Conservation (phyloP, 2,797 vertebrate species). For the Galagoides demidoff region DNA sequence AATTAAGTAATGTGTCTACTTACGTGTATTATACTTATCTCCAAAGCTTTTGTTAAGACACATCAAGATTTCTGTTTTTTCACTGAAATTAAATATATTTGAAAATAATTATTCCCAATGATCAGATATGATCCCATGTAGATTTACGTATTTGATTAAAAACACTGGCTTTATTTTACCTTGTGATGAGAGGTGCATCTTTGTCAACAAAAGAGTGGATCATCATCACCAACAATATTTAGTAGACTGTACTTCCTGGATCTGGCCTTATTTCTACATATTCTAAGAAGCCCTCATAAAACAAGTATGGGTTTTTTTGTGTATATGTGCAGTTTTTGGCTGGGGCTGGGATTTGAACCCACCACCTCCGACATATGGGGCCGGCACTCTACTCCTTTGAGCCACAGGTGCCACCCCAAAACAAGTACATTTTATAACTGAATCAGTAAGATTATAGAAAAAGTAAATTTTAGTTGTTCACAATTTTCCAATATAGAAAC, state of each 20-base stretch:
- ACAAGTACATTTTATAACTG: background rate
- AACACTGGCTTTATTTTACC: slow-evolving; percentile 9
- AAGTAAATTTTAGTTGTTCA: background rate
- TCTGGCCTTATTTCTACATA: background rate
- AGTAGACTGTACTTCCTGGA: background rate
- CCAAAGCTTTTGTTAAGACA: slow-evolving; percentile 10
- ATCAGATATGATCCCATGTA: background rate
- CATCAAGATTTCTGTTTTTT: slow-evolving; percentile 20
- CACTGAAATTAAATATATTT: slow-evolving; percentile 51
- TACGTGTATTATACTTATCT: background rate
- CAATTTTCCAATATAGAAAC: slow-evolving; percentile 24
- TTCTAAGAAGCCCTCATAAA: slow-evolving; percentile 52
- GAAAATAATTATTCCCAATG: slow-evolving; percentile 42
- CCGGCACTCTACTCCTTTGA: too few species aligned
- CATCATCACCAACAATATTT: slow-evolving; percentile 6
- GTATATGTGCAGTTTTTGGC: too few species aligned
- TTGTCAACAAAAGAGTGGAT: slow-evolving; percentile 17
- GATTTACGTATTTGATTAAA: slow-evolving; percentile 46
- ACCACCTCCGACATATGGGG: too few species aligned
- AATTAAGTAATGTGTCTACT: background rate
- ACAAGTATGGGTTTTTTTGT: background rate
- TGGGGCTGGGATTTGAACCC: too few species aligned
- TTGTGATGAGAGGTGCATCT: slow-evolving; percentile 3
- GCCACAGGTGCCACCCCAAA: background rate
- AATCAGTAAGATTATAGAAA: slow-evolving; percentile 19